Evolutionary conservation across 2,797 vertebrate genomes (phyloP), one percentile per base, ranked within the genome.

Genomic region (Knipowitschia caucasica): DNA sequence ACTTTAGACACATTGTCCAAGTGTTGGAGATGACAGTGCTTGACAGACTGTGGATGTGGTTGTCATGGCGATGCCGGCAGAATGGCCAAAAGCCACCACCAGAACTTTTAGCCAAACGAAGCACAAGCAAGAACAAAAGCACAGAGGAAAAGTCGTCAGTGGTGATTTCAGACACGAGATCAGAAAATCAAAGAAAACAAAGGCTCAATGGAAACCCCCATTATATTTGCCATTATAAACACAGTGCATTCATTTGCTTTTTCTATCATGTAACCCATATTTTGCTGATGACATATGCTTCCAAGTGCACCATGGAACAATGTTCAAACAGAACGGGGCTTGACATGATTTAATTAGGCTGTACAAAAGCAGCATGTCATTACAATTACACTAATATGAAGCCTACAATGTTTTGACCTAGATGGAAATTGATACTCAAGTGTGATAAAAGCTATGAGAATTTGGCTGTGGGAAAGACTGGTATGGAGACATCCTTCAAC

Each of bases 21-120:
- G 76, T 71, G 73, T 71, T 73, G 50, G 50, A 80, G 71, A 79
- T 79, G 73, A 85, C 66, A 52, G 56, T 59, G 21, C 78, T 76
- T 77, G 76, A 82, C 77, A 75, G 71, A 63, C 66, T 64, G 76
- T 73, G 73, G 67, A 71, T 67, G 75, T 69, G 67, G 78, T 80
- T 84, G 80, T 81, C 77, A 84, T 77, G 65, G 68, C 63, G 65
- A 80, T 75, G 58, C 69, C 53, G 72, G 70, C 46, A 70, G 47
- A 73, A 65, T 65, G 74, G 77, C 69, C 77, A 64, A 54, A 42
- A 66, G 71, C 65, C 38, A 74, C n/a, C n/a, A n/a, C 56, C 50
- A 57, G 20, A 66, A 52, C 71, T 62, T 49, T 33, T 44, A 77
- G 67, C 68, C 47, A 58, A 52, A 67, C 39, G 58, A 52, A 35